A percentile compares a stretch with the other conserved stretches of the same genome.
Evolutionary conservation across 2,113 vertebrate genomes (phyloP).

Genomic region (Natator depressus): DNA sequence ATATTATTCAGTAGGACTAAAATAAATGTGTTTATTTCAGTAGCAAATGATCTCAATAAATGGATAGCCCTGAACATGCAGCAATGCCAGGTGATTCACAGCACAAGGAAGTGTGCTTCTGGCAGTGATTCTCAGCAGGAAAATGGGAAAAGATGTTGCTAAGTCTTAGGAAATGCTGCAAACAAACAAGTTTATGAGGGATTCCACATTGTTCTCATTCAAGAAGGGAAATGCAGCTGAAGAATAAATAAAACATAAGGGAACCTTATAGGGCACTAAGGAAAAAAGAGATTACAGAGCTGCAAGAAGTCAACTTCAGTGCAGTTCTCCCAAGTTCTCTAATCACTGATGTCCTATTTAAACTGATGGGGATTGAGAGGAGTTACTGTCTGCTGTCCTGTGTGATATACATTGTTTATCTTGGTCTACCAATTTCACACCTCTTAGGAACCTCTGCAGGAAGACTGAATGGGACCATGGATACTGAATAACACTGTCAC

Average conservation of each 20-base stretch:
- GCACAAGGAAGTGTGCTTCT: background rate
- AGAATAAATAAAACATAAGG: background rate
- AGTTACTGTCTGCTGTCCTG: constrained; percentile 14
- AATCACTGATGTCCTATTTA: background rate
- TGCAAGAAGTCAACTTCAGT: background rate
- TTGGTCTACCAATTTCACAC: background rate
- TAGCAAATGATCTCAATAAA: constrained; percentile 39
- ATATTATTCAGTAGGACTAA: constrained; percentile 13
- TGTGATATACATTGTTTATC: constrained; percentile 10
- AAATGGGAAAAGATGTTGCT: background rate
- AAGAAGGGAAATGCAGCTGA: background rate
- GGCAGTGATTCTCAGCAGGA: background rate
- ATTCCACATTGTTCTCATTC: background rate
- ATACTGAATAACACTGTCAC: constrained; percentile 14
- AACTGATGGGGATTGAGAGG: background rate
- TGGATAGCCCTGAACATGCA: background rate
- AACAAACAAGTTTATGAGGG: background rate
- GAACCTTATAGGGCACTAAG: too few species aligned
- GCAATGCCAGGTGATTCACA: background rate
- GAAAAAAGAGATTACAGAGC: background rate
- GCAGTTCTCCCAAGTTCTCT: background rate
- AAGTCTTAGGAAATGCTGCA: background rate
- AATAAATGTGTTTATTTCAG: constrained; percentile 41
- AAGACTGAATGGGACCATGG: background rate
- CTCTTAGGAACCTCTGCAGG: background rate